Conservation (phyloP, 2,888 invertebrate species). For the Napeogenes sylphis region DNA sequence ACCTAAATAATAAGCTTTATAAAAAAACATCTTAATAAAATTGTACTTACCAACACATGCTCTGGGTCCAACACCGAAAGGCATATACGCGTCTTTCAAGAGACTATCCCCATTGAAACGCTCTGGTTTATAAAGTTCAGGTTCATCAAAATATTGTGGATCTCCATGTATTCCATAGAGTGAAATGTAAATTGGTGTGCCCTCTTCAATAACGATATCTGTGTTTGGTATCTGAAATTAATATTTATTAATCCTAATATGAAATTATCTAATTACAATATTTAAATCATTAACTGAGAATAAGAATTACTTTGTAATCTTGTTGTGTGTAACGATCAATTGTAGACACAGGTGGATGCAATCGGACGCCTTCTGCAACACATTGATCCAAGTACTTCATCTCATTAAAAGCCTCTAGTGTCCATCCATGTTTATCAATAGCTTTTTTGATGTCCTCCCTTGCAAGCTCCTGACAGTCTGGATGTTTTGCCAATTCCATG, state of each 20-base stretch:
- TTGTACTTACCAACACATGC: conserved; percentile 31
- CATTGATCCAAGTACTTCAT: conserved; percentile 39
- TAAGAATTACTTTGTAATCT: conserved; percentile 29
- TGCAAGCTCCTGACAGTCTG: conserved; percentile 27
- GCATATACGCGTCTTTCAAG: conserved; percentile 26
- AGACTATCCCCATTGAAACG: conserved; percentile 27
- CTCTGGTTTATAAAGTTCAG: conserved; percentile 26
- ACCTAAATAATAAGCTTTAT: no score
- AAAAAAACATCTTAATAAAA: not conserved
- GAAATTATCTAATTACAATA: no score
- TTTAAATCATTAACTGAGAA: not conserved
- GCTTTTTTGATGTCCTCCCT: conserved; percentile 31
- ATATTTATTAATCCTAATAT: not conserved
- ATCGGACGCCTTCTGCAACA: conserved; percentile 33
- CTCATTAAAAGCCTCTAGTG: conserved; percentile 33
- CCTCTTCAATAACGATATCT: conserved; percentile 33
- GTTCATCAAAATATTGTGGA: conserved; percentile 27
- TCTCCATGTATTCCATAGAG: conserved; percentile 36
- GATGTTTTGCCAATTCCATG: conserved; percentile 36
- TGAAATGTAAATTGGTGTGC: conserved; percentile 36
- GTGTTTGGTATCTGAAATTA: conserved; percentile 32
- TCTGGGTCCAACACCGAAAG: conserved; percentile 32
- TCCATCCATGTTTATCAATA: conserved; percentile 34
- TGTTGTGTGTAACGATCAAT: conserved; percentile 29
- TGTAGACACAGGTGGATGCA: conserved; percentile 36